Conservation (phyloP, 1,140 invertebrate genomes). For the Meloidogyne exigua region DNA sequence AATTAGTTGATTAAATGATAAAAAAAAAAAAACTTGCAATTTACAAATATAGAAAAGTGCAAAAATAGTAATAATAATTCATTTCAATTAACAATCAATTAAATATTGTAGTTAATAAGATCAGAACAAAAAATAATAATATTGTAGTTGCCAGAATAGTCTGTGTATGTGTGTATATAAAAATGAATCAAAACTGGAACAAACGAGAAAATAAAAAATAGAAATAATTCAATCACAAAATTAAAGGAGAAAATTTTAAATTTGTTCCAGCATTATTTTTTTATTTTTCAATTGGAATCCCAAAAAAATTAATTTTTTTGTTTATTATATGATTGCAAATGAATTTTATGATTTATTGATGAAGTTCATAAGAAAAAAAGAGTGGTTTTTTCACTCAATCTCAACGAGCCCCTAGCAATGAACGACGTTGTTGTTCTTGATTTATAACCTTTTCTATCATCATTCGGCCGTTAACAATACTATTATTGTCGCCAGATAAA, state of each 20-base stretch:
- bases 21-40: slow-evolving; percentile 1
- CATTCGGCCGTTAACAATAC: slow-evolving; percentile 41
- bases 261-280: no score
- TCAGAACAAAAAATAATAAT: not conserved
- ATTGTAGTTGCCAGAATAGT: not conserved
- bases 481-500: slow-evolving; percentile 52
- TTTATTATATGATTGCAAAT: not conserved
- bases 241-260: no score
- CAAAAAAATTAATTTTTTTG: no score
- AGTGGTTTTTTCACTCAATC: not conserved
- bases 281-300: no score
- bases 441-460: slow-evolving; percentile 57
- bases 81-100: not conserved
- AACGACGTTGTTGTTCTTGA: slow-evolving; percentile 50
- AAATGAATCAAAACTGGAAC: not conserved
- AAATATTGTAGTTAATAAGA: not conserved
- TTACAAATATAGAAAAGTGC: not conserved
- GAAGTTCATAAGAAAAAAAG: no score
- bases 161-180: not conserved
- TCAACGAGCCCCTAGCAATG: slow-evolving; percentile 21
- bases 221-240: no score
- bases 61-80: not conserved
- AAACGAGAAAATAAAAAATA: no score
- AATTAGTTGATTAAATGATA: not conserved
- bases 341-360: no score